phyloP scores from a whole-genome alignment of 2,888 invertebrate genomes.

The Caradrina clavipalpis region DNA sequence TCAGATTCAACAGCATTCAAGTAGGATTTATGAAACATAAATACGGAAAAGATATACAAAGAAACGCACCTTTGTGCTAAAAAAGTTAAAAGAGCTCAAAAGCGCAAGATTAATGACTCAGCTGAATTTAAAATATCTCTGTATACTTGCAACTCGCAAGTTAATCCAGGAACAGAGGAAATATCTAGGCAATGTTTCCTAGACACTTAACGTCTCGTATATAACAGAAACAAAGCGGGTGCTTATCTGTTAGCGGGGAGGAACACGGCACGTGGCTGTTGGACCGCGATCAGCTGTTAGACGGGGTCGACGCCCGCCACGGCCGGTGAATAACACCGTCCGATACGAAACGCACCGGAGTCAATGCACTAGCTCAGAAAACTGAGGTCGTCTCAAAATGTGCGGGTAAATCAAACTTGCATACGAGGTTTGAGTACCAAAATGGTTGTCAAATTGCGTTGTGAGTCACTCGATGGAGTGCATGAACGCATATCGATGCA shows the following conservation, averaged over 20 bases:
- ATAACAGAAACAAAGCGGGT: constrained; percentile 53
- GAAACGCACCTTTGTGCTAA: no score
- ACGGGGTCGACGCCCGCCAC: constrained; percentile 73
- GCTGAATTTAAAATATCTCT: neutral
- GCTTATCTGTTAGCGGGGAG: constrained; percentile 57
- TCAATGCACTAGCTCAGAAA: constrained; percentile 72
- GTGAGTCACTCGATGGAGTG: constrained; percentile 58
- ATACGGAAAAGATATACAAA: neutral
- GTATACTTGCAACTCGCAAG: neutral
- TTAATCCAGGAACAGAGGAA: constrained; percentile 21
- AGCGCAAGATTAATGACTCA: neutral
- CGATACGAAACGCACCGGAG: constrained; percentile 70
- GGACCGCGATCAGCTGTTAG: constrained; percentile 77
- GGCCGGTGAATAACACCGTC: constrained; percentile 74
- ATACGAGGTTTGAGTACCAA: constrained; percentile 54
- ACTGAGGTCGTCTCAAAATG: constrained; percentile 64
- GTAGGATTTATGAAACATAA: constrained; percentile 6
- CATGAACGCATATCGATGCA: constrained; percentile 42
- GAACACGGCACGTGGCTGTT: constrained; percentile 73
- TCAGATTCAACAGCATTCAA: neutral
- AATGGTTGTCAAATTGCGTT: constrained; percentile 57
- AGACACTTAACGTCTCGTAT: constrained; percentile 14
- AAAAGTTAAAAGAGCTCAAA: no score
- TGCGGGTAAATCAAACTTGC: constrained; percentile 63
- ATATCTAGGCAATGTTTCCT: neutral